Conservation (phyloP, 1,140 invertebrate species). For the Eriocheir sinensis region DNA sequence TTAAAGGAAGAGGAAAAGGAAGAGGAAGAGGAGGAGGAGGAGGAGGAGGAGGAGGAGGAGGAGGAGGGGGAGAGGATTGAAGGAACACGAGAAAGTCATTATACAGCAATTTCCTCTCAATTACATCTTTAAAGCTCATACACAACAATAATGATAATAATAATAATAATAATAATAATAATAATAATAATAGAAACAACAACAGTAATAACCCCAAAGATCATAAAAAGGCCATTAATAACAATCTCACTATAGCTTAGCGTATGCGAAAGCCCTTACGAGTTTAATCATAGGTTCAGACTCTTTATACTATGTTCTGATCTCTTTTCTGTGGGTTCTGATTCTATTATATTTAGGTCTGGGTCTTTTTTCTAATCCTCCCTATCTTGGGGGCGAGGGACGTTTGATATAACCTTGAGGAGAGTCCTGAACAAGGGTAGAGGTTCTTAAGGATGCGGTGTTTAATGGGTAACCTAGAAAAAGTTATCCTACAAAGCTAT, state of each 20-base stretch:
- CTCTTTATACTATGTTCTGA: no score
- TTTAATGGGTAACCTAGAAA: no score
- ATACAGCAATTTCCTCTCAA: not conserved
- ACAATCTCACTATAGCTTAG: no score
- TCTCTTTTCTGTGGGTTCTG: no score
- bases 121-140: not conserved
- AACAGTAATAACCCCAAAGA: no score
- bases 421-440: no score
- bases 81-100: not conserved
- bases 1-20: conserved; percentile 4
- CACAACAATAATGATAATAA: not conserved
- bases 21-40: conserved; percentile 8
- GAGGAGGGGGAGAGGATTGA: not conserved
- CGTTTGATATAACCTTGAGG: no score
- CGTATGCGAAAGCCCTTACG: no score
- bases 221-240: no score
- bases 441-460: no score
- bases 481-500: not conserved
- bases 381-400: no score
- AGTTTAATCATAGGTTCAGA: no score
- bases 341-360: not conserved
- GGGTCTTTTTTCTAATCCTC: not conserved
- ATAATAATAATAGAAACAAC: not conserved
- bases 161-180: conserved; percentile 28
- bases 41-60: conserved; percentile 19